Evolutionary conservation across 2,113 vertebrate genomes (phyloP).

Genomic region (Todiramphus saurophagus): DNA sequence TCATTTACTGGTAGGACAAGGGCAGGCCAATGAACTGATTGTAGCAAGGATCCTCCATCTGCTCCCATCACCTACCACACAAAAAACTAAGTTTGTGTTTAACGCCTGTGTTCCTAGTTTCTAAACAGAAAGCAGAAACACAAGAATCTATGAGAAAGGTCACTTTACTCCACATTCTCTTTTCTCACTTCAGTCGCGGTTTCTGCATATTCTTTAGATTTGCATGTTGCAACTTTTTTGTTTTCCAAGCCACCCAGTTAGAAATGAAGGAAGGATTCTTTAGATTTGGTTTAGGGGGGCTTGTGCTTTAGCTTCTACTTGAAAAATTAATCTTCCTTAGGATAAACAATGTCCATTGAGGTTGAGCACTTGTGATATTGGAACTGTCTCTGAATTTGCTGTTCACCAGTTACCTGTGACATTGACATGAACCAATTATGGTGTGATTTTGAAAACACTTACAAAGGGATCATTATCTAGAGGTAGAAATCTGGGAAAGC

Average conservation of each 20-base stretch:
- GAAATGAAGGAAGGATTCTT: background rate
- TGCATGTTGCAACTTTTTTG: background rate
- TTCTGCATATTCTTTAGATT: background rate
- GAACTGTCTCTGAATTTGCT: background rate
- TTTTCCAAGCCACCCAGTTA: background rate
- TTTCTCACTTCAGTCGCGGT: background rate
- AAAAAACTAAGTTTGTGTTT: background rate
- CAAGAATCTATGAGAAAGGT: background rate
- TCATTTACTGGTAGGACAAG: background rate
- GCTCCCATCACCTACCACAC: background rate
- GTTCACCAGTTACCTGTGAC: conserved; percentile 18
- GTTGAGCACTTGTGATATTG: background rate
- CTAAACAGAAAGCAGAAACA: background rate
- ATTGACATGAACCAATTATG: background rate
- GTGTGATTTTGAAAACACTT: conserved; percentile 28
- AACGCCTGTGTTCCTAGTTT: background rate
- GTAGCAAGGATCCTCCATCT: background rate
- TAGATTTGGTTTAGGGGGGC: background rate
- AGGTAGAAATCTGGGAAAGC: background rate
- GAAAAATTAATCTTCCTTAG: background rate
- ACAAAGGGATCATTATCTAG: conserved; percentile 15
- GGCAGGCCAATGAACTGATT: background rate
- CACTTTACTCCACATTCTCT: background rate
- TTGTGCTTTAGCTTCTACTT: conserved; percentile 4
- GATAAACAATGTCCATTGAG: background rate